Evolutionary conservation across 2,113 vertebrate species (phyloP), one percentile per base, ranked within the genome.

Genomic region (Notiomystis cincta): DNA sequence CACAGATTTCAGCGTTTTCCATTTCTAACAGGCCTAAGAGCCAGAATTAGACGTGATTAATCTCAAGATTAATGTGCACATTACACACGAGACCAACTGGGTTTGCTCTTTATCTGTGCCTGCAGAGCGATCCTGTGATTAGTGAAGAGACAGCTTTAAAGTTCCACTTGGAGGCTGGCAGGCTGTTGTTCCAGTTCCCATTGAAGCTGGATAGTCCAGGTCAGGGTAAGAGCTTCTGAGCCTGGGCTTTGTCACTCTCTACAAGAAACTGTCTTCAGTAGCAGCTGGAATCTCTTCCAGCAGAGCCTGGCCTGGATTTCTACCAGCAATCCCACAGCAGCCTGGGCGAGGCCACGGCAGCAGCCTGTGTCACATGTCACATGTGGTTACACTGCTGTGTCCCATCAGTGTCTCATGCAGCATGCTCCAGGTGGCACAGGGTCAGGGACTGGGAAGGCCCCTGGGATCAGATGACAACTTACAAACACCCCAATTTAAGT

Each of bases 391-490:
- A 3, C 85, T 82, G 65, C 93, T 44, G 35, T 40, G 78, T 70
- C 38, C 7, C 20, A 12, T 57, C 30, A 4, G 19, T 31, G 9
- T 4, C 28, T 14, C 40, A 13, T 37, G n/a, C 79, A 53, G 60
- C 60, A 40, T 0, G 5, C 24, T 14, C 30, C 71, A 11, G 23
- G 30, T 12, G 27, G 44, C 44, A 25, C 31, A 11, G 56, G 53
- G 19, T 1, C 11, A 2, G 58, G 48, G 20, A 14, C 19, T 15
- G 5, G 65, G 45, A 40, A 18, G 8, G 15, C 3, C n/a, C 50
- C 69, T 13, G 13, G 1, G 7, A 11, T 28, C 48, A 13, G 15
- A 10, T 3, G 15, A 22, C 1, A 3, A 30, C 7, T 38, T 15
- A 50, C 23, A 48, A 65, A 47, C 6, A 6, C 9, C 9, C 27